Evolutionary conservation across 2,113 vertebrate genomes (phyloP).

Genomic region (Oxygymnocypris stewartii): DNA sequence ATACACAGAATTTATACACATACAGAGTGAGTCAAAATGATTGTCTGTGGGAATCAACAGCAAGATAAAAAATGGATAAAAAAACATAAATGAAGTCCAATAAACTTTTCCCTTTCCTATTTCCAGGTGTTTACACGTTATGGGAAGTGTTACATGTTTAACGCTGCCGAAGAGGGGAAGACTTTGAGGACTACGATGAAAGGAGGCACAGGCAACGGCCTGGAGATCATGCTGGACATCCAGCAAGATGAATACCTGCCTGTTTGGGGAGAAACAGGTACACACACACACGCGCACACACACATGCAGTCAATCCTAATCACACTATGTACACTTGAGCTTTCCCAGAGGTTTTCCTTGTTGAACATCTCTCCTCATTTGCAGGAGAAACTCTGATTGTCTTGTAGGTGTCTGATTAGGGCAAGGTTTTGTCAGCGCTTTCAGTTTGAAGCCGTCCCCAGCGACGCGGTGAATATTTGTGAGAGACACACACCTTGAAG

Average conservation of each 20-base stretch:
- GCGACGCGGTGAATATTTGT: slow-evolving; percentile 23
- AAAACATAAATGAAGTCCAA: neutral
- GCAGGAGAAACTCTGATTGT: slow-evolving; percentile 23
- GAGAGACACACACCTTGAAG: slow-evolving; percentile 26
- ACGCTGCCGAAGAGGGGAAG: slow-evolving; percentile 93
- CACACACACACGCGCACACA: neutral
- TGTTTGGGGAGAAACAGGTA: slow-evolving; percentile 81
- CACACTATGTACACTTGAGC: slow-evolving; percentile 29
- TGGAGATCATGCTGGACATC: slow-evolving; percentile 99
- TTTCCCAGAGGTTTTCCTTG: neutral
- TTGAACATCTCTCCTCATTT: slow-evolving; percentile 10
- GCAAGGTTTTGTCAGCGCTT: slow-evolving; percentile 29
- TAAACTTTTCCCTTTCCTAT: slow-evolving; percentile 37
- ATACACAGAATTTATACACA: neutral
- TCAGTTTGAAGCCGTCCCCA: neutral
- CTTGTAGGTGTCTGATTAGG: slow-evolving; percentile 28
- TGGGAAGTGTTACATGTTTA: slow-evolving; percentile 99
- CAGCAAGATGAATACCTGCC: slow-evolving; percentile 90
- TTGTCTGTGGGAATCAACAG: neutral
- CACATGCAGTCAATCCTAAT: neutral
- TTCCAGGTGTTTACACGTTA: slow-evolving; percentile 97
- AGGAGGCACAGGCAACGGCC: slow-evolving; percentile 94
- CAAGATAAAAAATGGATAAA: neutral
- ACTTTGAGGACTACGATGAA: slow-evolving; percentile 94
- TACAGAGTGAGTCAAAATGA: neutral